Percentiles rank a stretch among this genome's conserved stretches.
phyloP scores from a whole-genome alignment of 2,113 vertebrate genomes.

The Oenanthe oenanthe region DNA sequence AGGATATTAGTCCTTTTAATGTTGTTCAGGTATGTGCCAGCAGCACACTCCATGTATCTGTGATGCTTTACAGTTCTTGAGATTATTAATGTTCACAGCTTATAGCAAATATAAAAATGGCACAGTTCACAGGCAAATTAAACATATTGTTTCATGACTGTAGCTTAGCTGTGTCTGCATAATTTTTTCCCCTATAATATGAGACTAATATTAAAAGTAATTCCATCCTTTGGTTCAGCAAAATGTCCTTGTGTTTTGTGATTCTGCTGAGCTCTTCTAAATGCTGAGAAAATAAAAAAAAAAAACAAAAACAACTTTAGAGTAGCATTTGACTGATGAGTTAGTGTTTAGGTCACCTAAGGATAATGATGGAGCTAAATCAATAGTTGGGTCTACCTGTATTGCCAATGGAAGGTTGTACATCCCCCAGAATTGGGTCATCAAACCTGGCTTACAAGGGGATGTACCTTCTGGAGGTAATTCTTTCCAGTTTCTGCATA shows the following conservation, averaged over 20 bases:
- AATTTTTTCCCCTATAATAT: not conserved
- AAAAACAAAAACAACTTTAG: not conserved
- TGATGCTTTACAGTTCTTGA: not conserved
- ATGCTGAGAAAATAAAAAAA: not conserved
- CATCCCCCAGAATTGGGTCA: not conserved
- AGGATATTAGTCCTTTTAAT: not conserved
- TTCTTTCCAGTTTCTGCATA: not conserved
- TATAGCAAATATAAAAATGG: not conserved
- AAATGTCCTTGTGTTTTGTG: not conserved
- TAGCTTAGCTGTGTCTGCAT: not conserved
- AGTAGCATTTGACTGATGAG: not conserved
- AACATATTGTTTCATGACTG: not conserved
- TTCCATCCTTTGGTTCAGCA: not conserved
- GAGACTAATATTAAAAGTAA: not conserved
- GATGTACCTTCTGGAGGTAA: not conserved
- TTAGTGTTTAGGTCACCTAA: not conserved
- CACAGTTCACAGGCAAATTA: not conserved
- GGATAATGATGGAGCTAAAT: not conserved
- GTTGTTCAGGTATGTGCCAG: not conserved
- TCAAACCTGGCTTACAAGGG: not conserved
- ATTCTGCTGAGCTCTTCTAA: not conserved
- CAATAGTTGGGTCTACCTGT: not conserved
- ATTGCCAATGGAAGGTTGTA: not conserved
- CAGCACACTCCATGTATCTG: not conserved
- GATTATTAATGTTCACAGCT: not conserved